Conservation (phyloP, 2,113 vertebrate species). For the Dendrocopos noguchii region DNA sequence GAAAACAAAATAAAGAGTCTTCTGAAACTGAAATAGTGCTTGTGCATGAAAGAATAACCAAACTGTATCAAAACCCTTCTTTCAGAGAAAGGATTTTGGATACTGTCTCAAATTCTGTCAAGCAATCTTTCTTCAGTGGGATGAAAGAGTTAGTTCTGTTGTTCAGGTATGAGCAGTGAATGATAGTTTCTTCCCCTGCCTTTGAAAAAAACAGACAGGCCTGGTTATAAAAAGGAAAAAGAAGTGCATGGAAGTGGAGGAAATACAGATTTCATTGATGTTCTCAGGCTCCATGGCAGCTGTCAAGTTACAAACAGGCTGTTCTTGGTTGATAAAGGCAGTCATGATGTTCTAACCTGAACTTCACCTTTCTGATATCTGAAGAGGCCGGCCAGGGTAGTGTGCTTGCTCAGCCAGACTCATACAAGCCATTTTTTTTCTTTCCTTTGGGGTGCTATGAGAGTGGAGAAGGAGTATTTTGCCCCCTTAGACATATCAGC, state of each 20-base stretch:
- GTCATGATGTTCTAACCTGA: neutral
- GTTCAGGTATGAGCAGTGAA: slow-evolving; percentile 52
- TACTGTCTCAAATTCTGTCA: slow-evolving; percentile 38
- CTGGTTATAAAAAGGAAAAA: slow-evolving; percentile 45
- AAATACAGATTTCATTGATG: slow-evolving; percentile 5
- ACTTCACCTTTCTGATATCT: neutral
- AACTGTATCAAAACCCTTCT: slow-evolving; percentile 7
- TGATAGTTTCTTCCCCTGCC: slow-evolving; percentile 45
- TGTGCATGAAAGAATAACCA: slow-evolving; percentile 31
- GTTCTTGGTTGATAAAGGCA: neutral
- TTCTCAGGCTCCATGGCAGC: slow-evolving; percentile 11
- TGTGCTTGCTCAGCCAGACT: neutral
- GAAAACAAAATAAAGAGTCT: slow-evolving; percentile 46
- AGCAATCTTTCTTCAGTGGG: slow-evolving; percentile 29
- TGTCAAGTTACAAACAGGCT: neutral
- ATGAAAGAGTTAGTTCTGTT: slow-evolving; percentile 59
- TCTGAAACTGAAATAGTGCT: slow-evolving; percentile 59
- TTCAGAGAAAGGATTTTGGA: slow-evolving; percentile 54
- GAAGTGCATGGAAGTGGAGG: slow-evolving; percentile 10
- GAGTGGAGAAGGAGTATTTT: neutral
- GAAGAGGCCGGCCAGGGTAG: neutral
- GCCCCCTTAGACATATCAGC: neutral
- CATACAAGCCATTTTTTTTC: neutral
- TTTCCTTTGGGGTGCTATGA: neutral
- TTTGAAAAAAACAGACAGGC: slow-evolving; percentile 39